These are phyloP conservation scores for Tetragnatha montana DNA, from an alignment of 2,888 invertebrate genomes.

Conservation along the genomic window DNA sequence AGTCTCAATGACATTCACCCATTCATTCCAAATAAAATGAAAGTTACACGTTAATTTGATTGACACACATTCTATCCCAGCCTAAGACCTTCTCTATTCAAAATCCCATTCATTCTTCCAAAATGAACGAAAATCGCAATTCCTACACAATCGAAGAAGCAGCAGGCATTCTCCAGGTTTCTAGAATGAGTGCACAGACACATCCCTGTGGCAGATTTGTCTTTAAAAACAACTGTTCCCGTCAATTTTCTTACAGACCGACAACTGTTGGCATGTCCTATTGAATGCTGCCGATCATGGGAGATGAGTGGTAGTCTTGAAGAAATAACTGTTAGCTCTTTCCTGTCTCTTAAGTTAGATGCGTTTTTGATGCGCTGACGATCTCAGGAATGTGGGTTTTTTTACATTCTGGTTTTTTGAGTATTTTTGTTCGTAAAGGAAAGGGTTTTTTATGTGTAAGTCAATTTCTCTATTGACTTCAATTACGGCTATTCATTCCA, in stretches of 20 bases:
- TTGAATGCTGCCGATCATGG: not conserved
- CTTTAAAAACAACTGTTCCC: constrained; percentile 18
- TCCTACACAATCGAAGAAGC: not conserved
- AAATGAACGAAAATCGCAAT: not conserved
- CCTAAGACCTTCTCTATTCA: not conserved
- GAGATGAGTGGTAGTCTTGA: not conserved
- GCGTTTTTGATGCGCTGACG: not conserved
- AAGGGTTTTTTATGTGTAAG: no score
- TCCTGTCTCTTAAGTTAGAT: not conserved
- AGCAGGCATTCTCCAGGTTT: not conserved
- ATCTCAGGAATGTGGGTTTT: no score
- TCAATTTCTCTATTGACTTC: no score
- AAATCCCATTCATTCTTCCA: not conserved
- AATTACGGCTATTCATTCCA: no score
- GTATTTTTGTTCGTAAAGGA: no score
- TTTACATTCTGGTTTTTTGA: no score
- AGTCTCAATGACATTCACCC: not conserved
- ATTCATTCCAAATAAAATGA: not conserved
- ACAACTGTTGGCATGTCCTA: not conserved
- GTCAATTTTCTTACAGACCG: not conserved
- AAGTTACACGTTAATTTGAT: not conserved
- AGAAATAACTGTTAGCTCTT: not conserved
- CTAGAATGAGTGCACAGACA: not conserved
- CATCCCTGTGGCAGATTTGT: not conserved
- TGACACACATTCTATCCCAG: not conserved